These are phyloP conservation scores for Thereuonema tuberculata DNA, from an alignment of 1,140 invertebrate species.

Conservation along the genomic window DNA sequence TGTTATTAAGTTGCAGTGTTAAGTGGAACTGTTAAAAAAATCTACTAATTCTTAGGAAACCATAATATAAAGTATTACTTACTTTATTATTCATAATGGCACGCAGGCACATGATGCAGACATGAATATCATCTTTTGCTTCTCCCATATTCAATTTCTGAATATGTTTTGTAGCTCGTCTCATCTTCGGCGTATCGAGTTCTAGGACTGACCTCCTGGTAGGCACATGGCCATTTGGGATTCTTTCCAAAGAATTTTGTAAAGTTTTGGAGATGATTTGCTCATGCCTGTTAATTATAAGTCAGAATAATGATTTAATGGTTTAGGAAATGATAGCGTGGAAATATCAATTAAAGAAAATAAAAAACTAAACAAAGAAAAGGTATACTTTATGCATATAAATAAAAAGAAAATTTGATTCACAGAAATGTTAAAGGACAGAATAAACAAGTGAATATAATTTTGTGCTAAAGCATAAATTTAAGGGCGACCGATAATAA, in stretches of 20 bases:
- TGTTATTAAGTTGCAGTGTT: too few species aligned
- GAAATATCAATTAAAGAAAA: too few species aligned
- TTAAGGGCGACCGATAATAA: too few species aligned
- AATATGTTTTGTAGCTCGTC: conserved; percentile 63
- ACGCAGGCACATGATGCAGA: conserved; percentile 96
- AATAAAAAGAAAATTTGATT: too few species aligned
- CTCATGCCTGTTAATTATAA: conserved; percentile 48
- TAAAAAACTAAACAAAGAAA: too few species aligned
- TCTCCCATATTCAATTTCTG: conserved; percentile 92
- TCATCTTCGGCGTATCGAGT: conserved; percentile 51
- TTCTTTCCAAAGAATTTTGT: conserved; percentile 20
- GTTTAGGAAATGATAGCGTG: too few species aligned
- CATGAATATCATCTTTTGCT: conserved; percentile 95
- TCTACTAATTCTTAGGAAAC: neutral
- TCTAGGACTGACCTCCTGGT: conserved; percentile 38
- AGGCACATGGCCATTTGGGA: conserved; percentile 11
- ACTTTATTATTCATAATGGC: conserved; percentile 99
- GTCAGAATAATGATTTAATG: too few species aligned
- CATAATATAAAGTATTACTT: conserved; percentile 16
- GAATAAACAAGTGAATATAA: too few species aligned
- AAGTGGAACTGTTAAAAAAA: neutral
- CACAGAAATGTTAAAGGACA: too few species aligned
- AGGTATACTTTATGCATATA: too few species aligned
- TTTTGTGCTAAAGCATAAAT: too few species aligned
- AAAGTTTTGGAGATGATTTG: conserved; percentile 56